Conservation (phyloP, 2,797 vertebrate species). For the Neostethus bicornis region DNA sequence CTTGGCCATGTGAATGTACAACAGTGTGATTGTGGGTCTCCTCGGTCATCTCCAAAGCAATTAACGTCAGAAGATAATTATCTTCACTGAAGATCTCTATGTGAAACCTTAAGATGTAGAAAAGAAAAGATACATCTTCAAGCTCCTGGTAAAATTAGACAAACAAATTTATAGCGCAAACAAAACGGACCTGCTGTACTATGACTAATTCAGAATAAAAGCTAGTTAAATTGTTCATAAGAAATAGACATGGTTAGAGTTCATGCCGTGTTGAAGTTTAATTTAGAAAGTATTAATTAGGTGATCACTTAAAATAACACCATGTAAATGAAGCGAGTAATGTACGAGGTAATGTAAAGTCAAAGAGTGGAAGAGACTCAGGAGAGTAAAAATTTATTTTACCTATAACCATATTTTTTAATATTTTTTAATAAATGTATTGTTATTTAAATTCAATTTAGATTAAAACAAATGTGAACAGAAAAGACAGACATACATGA, state of each 20-base stretch:
- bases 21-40: slow-evolving; percentile 20
- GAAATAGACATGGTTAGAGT: not conserved
- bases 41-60: slow-evolving; percentile 32
- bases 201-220: not conserved
- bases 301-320: not conserved
- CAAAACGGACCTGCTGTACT: not conserved
- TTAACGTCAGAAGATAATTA: slow-evolving; percentile 44
- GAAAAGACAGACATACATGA: not conserved
- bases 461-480: no score
- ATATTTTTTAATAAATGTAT: not conserved
- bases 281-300: slow-evolving; percentile 2
- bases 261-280: not conserved
- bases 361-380: not conserved
- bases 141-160: no score
- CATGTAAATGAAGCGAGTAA: not conserved
- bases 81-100: slow-evolving; percentile 19
- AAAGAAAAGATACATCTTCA: no score
- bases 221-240: not conserved
- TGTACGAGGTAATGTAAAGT: not conserved
- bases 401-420: not conserved
- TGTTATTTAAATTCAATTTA: not conserved
- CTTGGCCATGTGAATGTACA: slow-evolving; percentile 21
- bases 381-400: not conserved
- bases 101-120: slow-evolving; percentile 15
- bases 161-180: slow-evolving; percentile 9